Base-by-base conservation (phyloP, 2,888 invertebrate species). In the Xanthorhoe designata region DNA sequence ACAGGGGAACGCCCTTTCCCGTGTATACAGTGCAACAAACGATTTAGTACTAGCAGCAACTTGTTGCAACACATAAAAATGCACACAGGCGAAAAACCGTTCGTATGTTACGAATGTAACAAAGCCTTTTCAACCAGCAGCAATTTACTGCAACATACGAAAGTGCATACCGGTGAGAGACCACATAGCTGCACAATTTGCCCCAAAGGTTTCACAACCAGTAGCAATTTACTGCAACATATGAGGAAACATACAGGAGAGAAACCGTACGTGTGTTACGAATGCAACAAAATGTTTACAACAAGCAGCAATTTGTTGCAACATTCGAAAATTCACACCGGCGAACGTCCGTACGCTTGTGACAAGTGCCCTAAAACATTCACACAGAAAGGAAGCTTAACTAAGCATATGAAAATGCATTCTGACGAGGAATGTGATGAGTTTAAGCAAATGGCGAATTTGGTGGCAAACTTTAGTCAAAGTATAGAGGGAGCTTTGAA, bases 361-460 rank as follows among this genome's bases (percentile, higher is more conserved):
- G 58, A 66, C 3, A 66, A 55, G 18, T 66, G 66, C 13, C 66
- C 66, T 0, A 62, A 62, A 10, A 66, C 66, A 0, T 66, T 66
- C 35, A 62, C 62, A 0, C 66, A 66, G 7, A 62, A 62, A 3
- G 66, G 66, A 0, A 66, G 66, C n/a, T 45, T 66, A 7, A 51
- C 54, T 0, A 66, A 66, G 8, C 66, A 66, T 45, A 66, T 66
- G 17, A 66, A 62, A n/a, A 55, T 53, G 17, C 66, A 66, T 8
- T 24, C 47, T 0, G 64, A 64, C 1, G 59, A 38, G 7, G 38
- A 42, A 0, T 7, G 15, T 7, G 58, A 58, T 1, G 35, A 50
- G 0, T 57, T 38, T 51, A 59, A 15, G n/a, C 38, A 47, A 17
- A 17, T 47, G 47, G 38, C 38, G 2, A 42, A 42, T 42, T 42